phyloP scores from a whole-genome alignment of 1,140 invertebrate species.

The Drosophila pruinosa region DNA sequence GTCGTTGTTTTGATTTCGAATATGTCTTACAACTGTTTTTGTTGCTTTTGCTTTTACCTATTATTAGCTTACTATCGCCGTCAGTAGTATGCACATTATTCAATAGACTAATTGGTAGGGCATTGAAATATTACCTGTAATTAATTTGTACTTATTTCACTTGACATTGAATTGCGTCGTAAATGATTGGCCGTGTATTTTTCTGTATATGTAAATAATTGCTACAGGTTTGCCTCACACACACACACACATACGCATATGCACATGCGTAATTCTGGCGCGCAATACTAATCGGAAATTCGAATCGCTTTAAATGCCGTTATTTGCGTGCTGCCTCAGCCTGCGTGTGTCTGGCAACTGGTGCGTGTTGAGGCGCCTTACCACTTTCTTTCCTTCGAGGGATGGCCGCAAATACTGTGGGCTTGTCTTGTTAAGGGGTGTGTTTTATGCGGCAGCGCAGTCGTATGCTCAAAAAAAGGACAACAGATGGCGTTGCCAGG shows the following conservation, averaged over 20 bases:
- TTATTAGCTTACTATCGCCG: background rate
- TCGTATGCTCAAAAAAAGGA: background rate
- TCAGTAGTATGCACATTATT: background rate
- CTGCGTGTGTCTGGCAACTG: conserved; percentile 10
- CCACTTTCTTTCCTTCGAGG: background rate
- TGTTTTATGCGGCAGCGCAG: background rate
- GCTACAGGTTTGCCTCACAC: conserved; percentile 11
- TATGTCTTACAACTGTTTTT: background rate
- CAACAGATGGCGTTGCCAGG: conserved; percentile 4
- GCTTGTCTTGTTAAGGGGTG: background rate
- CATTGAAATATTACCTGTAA: background rate
- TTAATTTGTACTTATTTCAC: conserved; percentile 7
- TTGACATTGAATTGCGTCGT: conserved; percentile 1
- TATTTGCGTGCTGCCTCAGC: background rate
- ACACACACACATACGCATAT: background rate
- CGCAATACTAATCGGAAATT: conserved; percentile 3
- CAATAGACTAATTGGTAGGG: background rate
- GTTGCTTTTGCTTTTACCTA: conserved; percentile 13
- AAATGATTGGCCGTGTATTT: background rate
- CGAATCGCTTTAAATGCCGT: conserved; percentile 1
- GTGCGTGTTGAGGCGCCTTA: background rate
- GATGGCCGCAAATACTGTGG: background rate
- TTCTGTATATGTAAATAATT: conserved; percentile 5
- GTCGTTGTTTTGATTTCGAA: conserved; percentile 6
- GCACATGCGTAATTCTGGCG: conserved; percentile 8